phyloP scores from a whole-genome alignment of 2,888 invertebrate genomes.

The Tupiocoris notatus region DNA sequence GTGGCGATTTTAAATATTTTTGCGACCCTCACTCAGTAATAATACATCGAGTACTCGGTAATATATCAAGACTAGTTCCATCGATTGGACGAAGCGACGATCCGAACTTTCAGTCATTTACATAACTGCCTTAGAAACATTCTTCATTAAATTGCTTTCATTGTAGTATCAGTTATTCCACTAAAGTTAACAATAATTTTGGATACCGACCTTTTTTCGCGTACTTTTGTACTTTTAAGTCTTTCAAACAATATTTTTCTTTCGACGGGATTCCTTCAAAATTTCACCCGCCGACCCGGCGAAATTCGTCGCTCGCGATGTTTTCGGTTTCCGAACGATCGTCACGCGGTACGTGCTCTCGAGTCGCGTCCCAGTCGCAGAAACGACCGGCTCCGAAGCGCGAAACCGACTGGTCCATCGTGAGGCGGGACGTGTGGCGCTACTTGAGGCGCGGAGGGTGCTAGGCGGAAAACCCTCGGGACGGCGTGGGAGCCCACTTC shows the following conservation, averaged over 20 bases:
- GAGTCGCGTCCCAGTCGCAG: not conserved
- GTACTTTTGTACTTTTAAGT: not conserved
- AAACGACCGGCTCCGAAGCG: conserved; percentile 18
- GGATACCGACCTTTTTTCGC: not conserved
- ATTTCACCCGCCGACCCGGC: too few relatives aligned
- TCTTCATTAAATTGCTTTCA: too few relatives aligned
- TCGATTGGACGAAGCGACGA: too few relatives aligned
- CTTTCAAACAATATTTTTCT: not conserved
- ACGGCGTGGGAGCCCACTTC: too few relatives aligned
- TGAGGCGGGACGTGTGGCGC: not conserved
- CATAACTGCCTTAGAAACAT: too few relatives aligned
- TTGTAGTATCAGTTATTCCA: too few relatives aligned
- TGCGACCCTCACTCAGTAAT: too few relatives aligned
- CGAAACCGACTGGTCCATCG: conserved; percentile 29
- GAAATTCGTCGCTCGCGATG: not conserved
- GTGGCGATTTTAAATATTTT: too few relatives aligned
- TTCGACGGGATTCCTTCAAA: not conserved
- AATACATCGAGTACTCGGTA: too few relatives aligned
- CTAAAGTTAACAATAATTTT: too few relatives aligned
- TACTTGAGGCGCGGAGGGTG: not conserved
- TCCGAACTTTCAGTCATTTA: too few relatives aligned
- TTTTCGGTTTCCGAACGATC: not conserved
- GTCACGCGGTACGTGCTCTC: not conserved
- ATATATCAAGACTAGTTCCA: too few relatives aligned
- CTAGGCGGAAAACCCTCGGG: not conserved